phyloP scores from a whole-genome alignment of 2,113 vertebrate genomes.

The Saccopteryx leptura region DNA sequence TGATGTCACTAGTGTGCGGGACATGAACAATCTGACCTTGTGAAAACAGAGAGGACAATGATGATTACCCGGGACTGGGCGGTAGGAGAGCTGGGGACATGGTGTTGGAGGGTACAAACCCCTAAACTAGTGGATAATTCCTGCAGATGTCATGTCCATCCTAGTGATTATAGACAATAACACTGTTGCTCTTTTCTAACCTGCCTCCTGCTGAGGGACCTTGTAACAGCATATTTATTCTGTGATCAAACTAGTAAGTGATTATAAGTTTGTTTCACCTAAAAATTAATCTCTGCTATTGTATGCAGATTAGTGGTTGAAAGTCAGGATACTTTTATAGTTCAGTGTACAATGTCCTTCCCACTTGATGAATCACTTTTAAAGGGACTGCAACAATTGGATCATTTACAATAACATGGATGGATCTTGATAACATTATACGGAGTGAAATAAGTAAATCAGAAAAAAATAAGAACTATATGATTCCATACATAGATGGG shows the following conservation, averaged over 20 bases:
- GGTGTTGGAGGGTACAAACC: not conserved
- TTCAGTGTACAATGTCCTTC: not conserved
- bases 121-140: not conserved
- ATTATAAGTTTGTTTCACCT: not conserved
- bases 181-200: not conserved
- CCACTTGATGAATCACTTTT: not conserved
- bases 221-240: not conserved
- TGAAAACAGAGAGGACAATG: not conserved
- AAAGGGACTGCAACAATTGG: not conserved
- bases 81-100: not conserved
- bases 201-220: not conserved
- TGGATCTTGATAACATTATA: no score
- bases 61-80: not conserved
- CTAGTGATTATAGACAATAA: not conserved
- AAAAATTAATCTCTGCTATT: not conserved
- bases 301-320: not conserved
- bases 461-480: no score
- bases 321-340: not conserved
- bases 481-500: no score
- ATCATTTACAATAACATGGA: no score
- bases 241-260: not conserved
- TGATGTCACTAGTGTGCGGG: not conserved
- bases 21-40: not conserved
- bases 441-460: no score
- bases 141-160: not conserved